phyloP scores from a whole-genome alignment of 2,888 invertebrate genomes.

The Aromia moschata region DNA sequence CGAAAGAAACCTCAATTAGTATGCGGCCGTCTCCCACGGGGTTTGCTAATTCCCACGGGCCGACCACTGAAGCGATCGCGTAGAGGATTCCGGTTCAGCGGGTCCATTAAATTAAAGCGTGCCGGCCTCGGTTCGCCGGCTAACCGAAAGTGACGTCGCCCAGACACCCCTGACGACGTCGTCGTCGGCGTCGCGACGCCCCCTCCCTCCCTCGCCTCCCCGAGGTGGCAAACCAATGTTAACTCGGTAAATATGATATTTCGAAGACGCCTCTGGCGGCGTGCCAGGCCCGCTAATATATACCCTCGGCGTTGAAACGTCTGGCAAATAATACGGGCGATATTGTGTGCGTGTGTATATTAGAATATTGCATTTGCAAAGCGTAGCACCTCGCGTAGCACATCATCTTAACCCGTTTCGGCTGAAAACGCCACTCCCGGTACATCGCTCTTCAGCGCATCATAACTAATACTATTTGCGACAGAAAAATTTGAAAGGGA shows the following conservation, averaged over 20 bases:
- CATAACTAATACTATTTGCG: too few species aligned
- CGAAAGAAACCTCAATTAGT: slow-evolving; percentile 49
- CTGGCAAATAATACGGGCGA: slow-evolving; percentile 3
- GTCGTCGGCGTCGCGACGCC: slow-evolving; percentile 43
- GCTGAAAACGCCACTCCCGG: too few species aligned
- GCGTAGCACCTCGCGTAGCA: too few species aligned
- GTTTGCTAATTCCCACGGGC: slow-evolving; percentile 52
- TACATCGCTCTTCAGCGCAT: too few species aligned
- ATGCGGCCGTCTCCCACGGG: slow-evolving; percentile 49
- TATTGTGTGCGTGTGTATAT: slow-evolving; percentile 14
- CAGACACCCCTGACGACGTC: slow-evolving; percentile 42
- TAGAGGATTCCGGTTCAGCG: slow-evolving; percentile 51
- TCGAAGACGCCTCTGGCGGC: slow-evolving; percentile 57
- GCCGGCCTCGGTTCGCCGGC: slow-evolving; percentile 49
- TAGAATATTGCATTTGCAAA: slow-evolving; percentile 34
- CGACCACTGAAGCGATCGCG: slow-evolving; percentile 52
- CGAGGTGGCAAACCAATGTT: slow-evolving; percentile 56
- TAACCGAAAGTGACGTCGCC: slow-evolving; percentile 49
- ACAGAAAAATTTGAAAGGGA: too few species aligned
- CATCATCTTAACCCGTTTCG: too few species aligned
- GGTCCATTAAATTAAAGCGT: slow-evolving; percentile 53
- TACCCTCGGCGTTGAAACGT: slow-evolving; percentile 41
- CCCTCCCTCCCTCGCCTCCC: slow-evolving; percentile 30
- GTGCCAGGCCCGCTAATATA: slow-evolving; percentile 57
- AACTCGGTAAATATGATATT: slow-evolving; percentile 61